Conservation (phyloP, 2,113 vertebrate species). For the Xerus inauris region DNA sequence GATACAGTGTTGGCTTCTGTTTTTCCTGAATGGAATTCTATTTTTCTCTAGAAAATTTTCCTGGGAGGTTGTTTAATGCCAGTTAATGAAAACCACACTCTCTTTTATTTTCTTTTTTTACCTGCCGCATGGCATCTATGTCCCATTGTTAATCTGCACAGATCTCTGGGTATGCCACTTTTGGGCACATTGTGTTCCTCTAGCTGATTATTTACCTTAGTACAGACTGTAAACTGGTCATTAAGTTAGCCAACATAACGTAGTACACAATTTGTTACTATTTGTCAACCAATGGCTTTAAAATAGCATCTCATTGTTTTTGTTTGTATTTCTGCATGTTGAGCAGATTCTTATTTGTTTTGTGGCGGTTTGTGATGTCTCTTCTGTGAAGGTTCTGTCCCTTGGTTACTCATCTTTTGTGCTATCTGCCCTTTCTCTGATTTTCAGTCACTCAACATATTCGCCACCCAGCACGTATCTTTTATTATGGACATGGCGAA, state of each 20-base stretch:
- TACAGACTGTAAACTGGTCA: background rate
- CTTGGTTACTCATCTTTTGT: background rate
- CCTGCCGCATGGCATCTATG: background rate
- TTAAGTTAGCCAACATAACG: background rate
- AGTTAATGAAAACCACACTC: background rate
- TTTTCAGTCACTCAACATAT: background rate
- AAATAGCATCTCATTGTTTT: background rate
- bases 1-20: background rate
- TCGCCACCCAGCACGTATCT: background rate
- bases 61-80: background rate
- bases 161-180: background rate
- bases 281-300: background rate
- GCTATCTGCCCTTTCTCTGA: background rate
- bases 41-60: background rate
- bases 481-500: background rate
- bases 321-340: background rate
- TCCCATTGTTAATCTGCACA: too few species aligned
- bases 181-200: background rate
- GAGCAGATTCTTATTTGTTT: background rate
- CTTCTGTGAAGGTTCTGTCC: background rate
- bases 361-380: background rate
- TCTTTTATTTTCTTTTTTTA: background rate
- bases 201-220: background rate
- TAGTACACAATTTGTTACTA: background rate
- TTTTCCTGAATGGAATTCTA: background rate